phyloP scores from a whole-genome alignment of 2,113 vertebrate genomes.

The Nycticryphes semicollaris region DNA sequence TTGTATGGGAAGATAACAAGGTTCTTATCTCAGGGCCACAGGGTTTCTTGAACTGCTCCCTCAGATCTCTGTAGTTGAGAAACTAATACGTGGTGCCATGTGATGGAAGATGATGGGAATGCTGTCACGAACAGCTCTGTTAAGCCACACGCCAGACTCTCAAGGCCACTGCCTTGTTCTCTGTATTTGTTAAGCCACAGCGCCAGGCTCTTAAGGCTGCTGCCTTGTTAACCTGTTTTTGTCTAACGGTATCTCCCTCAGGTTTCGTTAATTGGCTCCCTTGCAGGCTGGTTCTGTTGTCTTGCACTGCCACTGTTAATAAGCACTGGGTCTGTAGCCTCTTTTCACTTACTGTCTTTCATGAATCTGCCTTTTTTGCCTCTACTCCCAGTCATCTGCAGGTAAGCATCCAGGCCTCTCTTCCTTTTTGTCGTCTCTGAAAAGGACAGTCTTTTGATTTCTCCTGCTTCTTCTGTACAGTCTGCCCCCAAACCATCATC shows the following conservation, averaged over 20 bases:
- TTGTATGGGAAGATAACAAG: neutral
- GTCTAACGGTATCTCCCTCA: neutral
- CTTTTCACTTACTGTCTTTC: neutral
- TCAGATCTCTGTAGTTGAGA: neutral
- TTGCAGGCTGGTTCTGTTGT: neutral
- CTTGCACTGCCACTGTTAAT: neutral
- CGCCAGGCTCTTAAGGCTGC: neutral
- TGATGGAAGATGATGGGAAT: neutral
- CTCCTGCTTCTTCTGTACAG: neutral
- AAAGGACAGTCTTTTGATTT: neutral
- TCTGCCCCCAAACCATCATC: neutral
- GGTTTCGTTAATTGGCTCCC: neutral
- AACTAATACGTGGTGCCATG: neutral
- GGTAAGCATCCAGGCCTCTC: neutral
- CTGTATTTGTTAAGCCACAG: neutral
- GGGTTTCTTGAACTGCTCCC: neutral
- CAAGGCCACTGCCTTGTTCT: neutral
- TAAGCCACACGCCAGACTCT: neutral
- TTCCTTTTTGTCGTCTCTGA: neutral
- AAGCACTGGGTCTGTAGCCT: neutral
- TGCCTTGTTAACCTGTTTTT: conserved; percentile 11
- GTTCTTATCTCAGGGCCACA: neutral
- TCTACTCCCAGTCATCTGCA: neutral
- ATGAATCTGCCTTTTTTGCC: neutral
- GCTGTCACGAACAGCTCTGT: neutral